These are phyloP conservation scores for Cygnus atratus DNA, from an alignment of 2,113 vertebrate species.

Conservation along the genomic window DNA sequence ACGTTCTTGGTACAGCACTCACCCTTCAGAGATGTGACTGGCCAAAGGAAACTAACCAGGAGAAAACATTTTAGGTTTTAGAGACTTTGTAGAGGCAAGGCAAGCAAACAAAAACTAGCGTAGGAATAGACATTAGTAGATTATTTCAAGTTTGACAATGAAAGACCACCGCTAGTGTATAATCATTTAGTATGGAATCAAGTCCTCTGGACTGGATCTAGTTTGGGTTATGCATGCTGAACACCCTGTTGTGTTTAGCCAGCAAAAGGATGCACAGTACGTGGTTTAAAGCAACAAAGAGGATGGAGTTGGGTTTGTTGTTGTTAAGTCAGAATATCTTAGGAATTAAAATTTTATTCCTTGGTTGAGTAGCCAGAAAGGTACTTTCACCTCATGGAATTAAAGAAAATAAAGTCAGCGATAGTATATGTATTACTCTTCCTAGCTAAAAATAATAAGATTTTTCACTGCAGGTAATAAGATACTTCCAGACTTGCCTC, in stretches of 20 bases:
- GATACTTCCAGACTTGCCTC: neutral
- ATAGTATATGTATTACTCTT: too few species aligned
- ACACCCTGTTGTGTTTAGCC: neutral
- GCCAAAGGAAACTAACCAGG: neutral
- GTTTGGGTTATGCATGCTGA: neutral
- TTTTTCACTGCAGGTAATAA: neutral
- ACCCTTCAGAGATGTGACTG: fast-evolving
- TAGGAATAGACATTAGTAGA: neutral
- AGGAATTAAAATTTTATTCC: neutral
- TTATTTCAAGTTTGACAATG: neutral
- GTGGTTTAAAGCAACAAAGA: neutral
- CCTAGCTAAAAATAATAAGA: too few species aligned
- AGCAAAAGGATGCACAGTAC: neutral
- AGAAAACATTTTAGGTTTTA: neutral
- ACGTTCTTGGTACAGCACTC: too few species aligned
- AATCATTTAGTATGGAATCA: neutral
- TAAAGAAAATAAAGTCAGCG: neutral
- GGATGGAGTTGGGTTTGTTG: neutral
- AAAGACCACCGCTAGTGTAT: neutral
- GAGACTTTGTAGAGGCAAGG: neutral
- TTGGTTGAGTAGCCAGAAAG: neutral
- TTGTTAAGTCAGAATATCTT: neutral
- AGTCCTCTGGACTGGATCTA: neutral
- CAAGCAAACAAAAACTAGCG: neutral
- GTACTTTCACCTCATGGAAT: neutral